Evolutionary conservation across 2,113 vertebrate species (phyloP).

Genomic region (Pseudolaguvia tuberculata): DNA sequence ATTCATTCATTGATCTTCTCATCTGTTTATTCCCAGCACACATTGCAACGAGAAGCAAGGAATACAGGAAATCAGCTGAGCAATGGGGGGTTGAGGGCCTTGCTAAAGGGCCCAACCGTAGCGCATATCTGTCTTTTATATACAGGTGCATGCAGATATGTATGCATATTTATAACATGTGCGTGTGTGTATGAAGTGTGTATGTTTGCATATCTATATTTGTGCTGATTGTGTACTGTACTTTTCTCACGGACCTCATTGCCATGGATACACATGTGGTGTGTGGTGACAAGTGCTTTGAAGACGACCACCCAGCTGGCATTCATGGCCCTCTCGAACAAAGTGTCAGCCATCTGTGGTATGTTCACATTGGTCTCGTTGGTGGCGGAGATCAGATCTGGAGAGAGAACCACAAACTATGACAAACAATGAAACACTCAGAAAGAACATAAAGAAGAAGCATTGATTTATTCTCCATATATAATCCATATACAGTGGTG

Average conservation of each 20-base stretch:
- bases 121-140: too few species aligned
- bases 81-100: background rate
- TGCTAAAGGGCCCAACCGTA: too few species aligned
- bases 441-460: background rate
- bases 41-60: too few species aligned
- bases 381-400: conserved; percentile 95
- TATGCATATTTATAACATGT: too few species aligned
- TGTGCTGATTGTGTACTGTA: background rate
- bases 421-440: background rate
- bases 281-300: conserved; percentile 93
- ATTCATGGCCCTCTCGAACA: conserved; percentile 74
- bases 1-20: too few species aligned
- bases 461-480: conserved; percentile 27
- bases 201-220: background rate
- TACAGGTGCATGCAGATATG: too few species aligned
- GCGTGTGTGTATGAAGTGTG: background rate
- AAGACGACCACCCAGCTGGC: conserved; percentile 99
- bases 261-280: conserved; percentile 96
- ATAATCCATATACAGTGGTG: too few species aligned
- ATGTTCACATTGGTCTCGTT: conserved; percentile 99
- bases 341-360: conserved; percentile 84
- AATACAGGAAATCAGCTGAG: background rate
- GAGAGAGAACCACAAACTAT: conserved; percentile 38
- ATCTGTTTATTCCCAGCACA: too few species aligned
- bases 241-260: conserved; percentile 80